Percentiles rank a stretch among this genome's conserved stretches.
phyloP scores from a whole-genome alignment of 2,888 invertebrate genomes.

The Eristalinus aeneus region DNA sequence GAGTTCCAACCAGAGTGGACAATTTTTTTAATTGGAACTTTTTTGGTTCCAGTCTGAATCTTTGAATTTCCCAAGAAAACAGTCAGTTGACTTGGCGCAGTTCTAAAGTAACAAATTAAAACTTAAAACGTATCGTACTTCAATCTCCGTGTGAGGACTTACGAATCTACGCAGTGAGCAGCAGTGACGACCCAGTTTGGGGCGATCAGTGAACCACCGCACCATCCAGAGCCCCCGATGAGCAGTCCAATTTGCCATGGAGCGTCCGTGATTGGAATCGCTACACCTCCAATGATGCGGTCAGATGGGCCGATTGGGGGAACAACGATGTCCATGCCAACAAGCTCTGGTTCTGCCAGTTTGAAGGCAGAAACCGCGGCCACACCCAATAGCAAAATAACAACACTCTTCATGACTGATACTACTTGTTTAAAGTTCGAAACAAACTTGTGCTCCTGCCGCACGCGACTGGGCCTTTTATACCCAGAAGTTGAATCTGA shows the following conservation, averaged over 20 bases:
- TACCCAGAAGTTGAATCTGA: too few species aligned
- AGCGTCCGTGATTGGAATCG: background rate
- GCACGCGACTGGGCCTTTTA: too few species aligned
- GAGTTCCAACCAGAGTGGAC: slow-evolving; percentile 20
- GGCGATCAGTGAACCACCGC: slow-evolving; percentile 5
- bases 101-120: background rate
- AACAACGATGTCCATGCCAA: background rate
- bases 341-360: slow-evolving; percentile 24
- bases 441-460: too few species aligned
- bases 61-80: background rate
- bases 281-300: background rate
- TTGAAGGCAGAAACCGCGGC: too few species aligned
- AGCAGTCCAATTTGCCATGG: slow-evolving; percentile 1
- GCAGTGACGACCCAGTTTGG: slow-evolving; percentile 2
- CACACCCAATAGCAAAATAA: too few species aligned
- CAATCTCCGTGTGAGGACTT: background rate
- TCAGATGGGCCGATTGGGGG: background rate
- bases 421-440: too few species aligned
- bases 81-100: background rate
- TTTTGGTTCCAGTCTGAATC: background rate
- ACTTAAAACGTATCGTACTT: background rate
- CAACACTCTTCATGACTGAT: too few species aligned
- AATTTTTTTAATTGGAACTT: background rate
- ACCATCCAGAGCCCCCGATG: background rate
- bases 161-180: slow-evolving; percentile 16